Evolutionary conservation across 2,113 vertebrate genomes (phyloP).

Genomic region (Illadopsis cleaveri): DNA sequence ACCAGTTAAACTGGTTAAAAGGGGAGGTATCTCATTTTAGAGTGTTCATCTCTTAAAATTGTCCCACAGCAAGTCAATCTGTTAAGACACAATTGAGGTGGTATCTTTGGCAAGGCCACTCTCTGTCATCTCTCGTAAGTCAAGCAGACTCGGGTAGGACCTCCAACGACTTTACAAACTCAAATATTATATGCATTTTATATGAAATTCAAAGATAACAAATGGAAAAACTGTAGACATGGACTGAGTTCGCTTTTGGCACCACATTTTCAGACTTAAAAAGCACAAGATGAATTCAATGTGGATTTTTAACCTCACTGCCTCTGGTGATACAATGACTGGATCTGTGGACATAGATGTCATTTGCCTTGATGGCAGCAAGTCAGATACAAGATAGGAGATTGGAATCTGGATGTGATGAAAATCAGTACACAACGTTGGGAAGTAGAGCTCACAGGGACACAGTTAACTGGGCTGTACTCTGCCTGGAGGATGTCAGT

Average conservation of each 20-base stretch:
- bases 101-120: neutral
- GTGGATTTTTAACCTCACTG: neutral
- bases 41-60: neutral
- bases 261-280: neutral
- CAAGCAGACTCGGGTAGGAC: neutral
- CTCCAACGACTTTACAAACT: neutral
- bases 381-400: neutral
- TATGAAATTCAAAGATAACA: neutral
- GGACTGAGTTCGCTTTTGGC: neutral
- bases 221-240: neutral
- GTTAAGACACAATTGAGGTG: neutral
- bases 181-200: neutral
- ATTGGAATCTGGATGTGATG: neutral
- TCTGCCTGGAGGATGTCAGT: neutral
- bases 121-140: neutral
- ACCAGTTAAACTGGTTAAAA: neutral
- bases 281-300: neutral
- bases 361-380: neutral
- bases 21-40: neutral
- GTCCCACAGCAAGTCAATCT: neutral
- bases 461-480: neutral
- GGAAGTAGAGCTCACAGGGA: neutral
- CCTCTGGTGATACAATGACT: neutral
- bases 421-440: neutral
- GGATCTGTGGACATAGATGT: neutral